Evolutionary conservation across 2,888 invertebrate species (phyloP), one percentile per base, ranked within the genome.

Genomic region (Troglohyphantes excavatus): DNA sequence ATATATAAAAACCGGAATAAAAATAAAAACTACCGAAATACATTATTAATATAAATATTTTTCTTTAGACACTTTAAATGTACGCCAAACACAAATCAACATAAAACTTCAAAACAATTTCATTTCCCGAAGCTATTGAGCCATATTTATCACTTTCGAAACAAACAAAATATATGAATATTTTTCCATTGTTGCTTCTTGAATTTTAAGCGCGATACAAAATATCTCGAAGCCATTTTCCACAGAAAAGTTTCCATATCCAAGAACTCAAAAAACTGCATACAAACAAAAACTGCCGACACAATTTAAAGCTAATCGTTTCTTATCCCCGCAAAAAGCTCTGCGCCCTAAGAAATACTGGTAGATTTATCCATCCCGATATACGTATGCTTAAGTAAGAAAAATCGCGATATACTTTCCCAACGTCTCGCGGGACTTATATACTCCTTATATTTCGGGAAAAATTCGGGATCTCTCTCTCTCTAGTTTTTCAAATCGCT

Each of bases 361-460:
- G 53, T 46, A 46, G 19, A 79, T 67, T 63, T 81, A 81, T 81
- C 61, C 33, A 33, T 17, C 5, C 63, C 26, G 61, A 65, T 61
- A 33, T 43, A 26, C 59, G 61, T 23, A 29, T 67, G 33, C 59
- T 73, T 46, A 81, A 68, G 59, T 81, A 27, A 68, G 53, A 81
- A 81, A 79, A 79, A 78, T 78, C 78, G 43, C 43, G 46, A 67
- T 81, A 59, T 68, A 68, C 68, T 68, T 68, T 59, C 33, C 65
- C n/a, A 13, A 1, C 19, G 29, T 81, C 79, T 33, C 79, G 5
- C n/a, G 68, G 39, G 79, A 29, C 26, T 68, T 46, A 53, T 46
- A 21, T 29, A 46, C 53, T 81, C 53, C 68, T 81, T 81, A 81
- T 21, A 53, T 67, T 81, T 81, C 79, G n/a, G 11, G 68, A 81